phyloP scores from a whole-genome alignment of 2,888 invertebrate species.

The Galeruca laticollis region DNA sequence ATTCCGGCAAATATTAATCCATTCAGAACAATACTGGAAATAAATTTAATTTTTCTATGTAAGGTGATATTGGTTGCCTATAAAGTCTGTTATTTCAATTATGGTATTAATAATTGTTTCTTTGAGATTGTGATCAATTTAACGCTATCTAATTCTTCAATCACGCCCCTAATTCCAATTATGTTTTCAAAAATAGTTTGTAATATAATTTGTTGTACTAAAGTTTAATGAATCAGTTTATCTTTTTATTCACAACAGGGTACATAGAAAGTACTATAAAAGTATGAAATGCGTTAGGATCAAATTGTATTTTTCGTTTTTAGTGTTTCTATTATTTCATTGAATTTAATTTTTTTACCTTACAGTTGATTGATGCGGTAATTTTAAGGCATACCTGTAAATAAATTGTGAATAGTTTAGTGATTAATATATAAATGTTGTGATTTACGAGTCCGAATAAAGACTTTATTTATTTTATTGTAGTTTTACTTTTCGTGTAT shows the following conservation, averaged over 20 bases:
- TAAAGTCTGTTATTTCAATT: too few relatives aligned
- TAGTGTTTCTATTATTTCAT: slow-evolving; percentile 3
- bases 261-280: slow-evolving; percentile 8
- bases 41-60: too few relatives aligned
- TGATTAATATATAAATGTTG: slow-evolving; percentile 60
- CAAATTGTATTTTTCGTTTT: slow-evolving; percentile 18
- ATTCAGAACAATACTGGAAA: too few relatives aligned
- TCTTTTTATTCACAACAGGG: background rate
- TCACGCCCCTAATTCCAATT: too few relatives aligned
- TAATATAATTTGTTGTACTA: too few relatives aligned
- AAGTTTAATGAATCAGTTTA: background rate
- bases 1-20: too few relatives aligned
- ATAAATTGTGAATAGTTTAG: slow-evolving; percentile 63
- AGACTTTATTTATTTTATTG: slow-evolving; percentile 65
- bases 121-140: too few relatives aligned
- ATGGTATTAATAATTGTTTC: too few relatives aligned
- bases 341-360: slow-evolving; percentile 9
- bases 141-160: too few relatives aligned
- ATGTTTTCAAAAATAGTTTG: too few relatives aligned
- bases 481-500: slow-evolving; percentile 59
- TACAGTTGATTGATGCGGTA: slow-evolving; percentile 20
- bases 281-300: slow-evolving; percentile 9
- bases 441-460: slow-evolving; percentile 62
- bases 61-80: too few relatives aligned
- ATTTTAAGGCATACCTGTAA: slow-evolving; percentile 53